Percentiles rank a stretch among this genome's conserved stretches.
These are phyloP conservation scores for Tetramorium bicarinatum DNA, from an alignment of 2,888 invertebrate species.

Conservation along the genomic window DNA sequence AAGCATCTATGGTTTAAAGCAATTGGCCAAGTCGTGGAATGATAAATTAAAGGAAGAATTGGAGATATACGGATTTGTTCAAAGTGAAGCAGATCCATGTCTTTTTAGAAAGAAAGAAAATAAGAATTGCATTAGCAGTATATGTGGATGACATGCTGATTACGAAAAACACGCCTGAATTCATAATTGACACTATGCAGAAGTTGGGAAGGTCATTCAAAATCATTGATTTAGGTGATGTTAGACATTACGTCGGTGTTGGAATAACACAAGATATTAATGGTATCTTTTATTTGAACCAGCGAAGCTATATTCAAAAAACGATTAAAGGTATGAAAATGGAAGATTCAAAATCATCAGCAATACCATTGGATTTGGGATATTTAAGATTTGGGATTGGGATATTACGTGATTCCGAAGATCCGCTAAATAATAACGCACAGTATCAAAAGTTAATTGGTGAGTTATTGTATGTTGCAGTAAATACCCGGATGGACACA, in stretches of 20 bases:
- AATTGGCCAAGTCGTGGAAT: neutral
- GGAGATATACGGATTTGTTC: neutral
- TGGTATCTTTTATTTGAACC: neutral
- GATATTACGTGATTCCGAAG: no score
- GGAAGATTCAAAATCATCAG: neutral
- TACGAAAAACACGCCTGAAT: no score
- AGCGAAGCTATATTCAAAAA: neutral
- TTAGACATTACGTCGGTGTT: neutral
- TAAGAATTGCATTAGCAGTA: no score
- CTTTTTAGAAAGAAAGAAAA: neutral
- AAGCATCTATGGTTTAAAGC: neutral
- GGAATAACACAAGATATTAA: neutral
- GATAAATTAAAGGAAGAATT: neutral
- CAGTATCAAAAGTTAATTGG: neutral
- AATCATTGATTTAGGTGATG: neutral
- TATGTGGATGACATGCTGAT: no score
- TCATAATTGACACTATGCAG: no score
- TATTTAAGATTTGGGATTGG: neutral
- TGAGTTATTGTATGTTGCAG: neutral
- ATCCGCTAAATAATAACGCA: neutral
- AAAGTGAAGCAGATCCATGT: neutral
- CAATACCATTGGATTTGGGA: neutral
- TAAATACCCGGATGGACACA: neutral
- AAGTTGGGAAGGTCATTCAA: no score
- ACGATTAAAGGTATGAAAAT: neutral